Conservation (phyloP, 2,113 vertebrate species). For the Probosciger aterrimus region DNA sequence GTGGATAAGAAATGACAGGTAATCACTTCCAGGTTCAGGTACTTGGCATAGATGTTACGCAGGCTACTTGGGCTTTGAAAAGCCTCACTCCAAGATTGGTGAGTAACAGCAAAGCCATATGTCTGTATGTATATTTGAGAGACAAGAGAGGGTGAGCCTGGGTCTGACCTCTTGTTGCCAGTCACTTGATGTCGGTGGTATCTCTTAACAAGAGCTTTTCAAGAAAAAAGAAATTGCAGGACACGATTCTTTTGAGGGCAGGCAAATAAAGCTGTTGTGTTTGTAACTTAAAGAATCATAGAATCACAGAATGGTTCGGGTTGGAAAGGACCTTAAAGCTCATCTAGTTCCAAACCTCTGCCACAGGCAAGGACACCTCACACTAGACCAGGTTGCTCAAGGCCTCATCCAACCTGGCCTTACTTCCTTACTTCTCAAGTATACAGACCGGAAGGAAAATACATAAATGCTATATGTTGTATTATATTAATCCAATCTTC, state of each 20-base stretch:
- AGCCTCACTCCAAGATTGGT: not conserved
- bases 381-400: not conserved
- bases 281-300: not conserved
- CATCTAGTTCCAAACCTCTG: not conserved
- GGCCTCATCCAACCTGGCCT: not conserved
- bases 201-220: not conserved
- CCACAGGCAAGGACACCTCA: not conserved
- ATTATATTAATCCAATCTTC: not conserved
- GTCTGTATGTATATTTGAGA: not conserved
- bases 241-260: not conserved
- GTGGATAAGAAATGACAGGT: not conserved
- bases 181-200: not conserved
- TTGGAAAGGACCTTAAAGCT: not conserved
- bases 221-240: not conserved
- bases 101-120: not conserved
- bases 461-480: not conserved
- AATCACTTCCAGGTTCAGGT: not conserved
- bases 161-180: not conserved
- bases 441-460: not conserved
- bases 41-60: not conserved
- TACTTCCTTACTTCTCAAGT: not conserved
- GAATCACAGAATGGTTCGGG: not conserved
- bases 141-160: not conserved
- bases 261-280: not conserved
- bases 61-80: not conserved